These are phyloP conservation scores for Arnoldichthys spilopterus DNA, from an alignment of 2,797 vertebrate species.

Conservation along the genomic window DNA sequence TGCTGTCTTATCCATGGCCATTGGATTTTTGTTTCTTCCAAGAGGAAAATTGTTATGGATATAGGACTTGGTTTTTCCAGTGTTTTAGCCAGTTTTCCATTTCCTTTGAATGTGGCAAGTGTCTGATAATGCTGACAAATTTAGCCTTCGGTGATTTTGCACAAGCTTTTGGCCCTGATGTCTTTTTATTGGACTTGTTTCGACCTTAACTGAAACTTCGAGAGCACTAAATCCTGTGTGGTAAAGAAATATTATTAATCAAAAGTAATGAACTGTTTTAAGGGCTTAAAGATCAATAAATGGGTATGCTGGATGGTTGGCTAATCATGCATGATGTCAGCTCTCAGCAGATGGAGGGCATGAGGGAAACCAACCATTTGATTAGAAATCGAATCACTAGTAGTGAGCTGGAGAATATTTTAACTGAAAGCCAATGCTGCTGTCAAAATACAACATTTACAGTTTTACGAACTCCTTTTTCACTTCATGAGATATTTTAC, in stretches of 20 bases:
- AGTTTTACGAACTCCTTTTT: conserved; percentile 33
- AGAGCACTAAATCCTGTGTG: conserved; percentile 6
- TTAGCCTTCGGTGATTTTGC: conserved; percentile 51
- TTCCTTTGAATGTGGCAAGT: conserved; percentile 51
- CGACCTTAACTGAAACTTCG: conserved; percentile 6
- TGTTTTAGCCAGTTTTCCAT: conserved; percentile 50
- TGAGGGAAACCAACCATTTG: neutral
- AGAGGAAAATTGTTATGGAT: conserved; percentile 44
- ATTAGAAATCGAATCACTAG: no score
- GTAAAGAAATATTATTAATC: neutral
- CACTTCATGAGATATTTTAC: conserved; percentile 48
- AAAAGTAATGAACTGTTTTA: conserved; percentile 1
- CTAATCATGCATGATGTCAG: neutral
- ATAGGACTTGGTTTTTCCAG: conserved; percentile 58
- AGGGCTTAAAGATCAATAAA: neutral
- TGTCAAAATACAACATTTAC: conserved; percentile 30
- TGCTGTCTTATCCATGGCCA: conserved; percentile 27
- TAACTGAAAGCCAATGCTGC: neutral
- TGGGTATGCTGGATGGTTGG: neutral
- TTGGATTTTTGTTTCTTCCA: conserved; percentile 24
- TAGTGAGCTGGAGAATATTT: neutral
- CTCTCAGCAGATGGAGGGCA: neutral
- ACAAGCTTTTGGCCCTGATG: neutral
- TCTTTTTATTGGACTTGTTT: conserved; percentile 1
- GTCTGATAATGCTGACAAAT: conserved; percentile 53